Percentiles rank a stretch among this genome's conserved stretches.
Conservation (phyloP, 2,797 vertebrate genomes). For the Paratrypauchen microcephalus region DNA sequence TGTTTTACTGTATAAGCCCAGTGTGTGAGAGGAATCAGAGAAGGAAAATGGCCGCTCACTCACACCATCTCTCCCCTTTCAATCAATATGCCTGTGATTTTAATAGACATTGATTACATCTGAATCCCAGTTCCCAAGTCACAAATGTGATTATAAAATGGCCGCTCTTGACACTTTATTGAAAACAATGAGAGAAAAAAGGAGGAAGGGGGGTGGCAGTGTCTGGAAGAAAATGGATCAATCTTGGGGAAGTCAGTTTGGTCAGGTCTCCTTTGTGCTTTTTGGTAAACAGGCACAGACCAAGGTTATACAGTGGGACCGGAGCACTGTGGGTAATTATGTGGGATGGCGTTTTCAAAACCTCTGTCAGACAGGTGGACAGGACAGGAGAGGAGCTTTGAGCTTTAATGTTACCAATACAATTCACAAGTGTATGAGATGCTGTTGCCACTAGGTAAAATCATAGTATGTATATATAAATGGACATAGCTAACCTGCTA, state of each 20-base stretch:
- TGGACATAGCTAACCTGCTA: no score
- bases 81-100: constrained; percentile 81
- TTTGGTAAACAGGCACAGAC: neutral
- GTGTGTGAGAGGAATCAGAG: constrained; percentile 26
- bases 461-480: no score
- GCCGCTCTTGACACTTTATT: constrained; percentile 81
- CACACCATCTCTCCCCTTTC: constrained; percentile 77
- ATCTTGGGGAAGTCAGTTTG: constrained; percentile 65
- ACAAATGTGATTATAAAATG: constrained; percentile 83
- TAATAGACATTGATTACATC: constrained; percentile 84
- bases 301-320: neutral
- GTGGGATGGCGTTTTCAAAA: neutral
- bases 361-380: no score
- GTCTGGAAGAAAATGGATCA: constrained; percentile 66
- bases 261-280: constrained; percentile 35
- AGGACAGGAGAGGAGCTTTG: neutral
- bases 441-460: no score
- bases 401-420: neutral
- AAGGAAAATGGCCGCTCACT: constrained; percentile 57
- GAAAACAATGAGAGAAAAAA: constrained; percentile 78
- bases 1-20: constrained; percentile 17
- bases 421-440: no score
- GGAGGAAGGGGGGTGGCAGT: constrained; percentile 56
- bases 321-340: neutral
- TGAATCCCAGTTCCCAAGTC: constrained; percentile 79